These are phyloP conservation scores for Drosophila dives DNA, from an alignment of 2,888 invertebrate species.

Conservation along the genomic window DNA sequence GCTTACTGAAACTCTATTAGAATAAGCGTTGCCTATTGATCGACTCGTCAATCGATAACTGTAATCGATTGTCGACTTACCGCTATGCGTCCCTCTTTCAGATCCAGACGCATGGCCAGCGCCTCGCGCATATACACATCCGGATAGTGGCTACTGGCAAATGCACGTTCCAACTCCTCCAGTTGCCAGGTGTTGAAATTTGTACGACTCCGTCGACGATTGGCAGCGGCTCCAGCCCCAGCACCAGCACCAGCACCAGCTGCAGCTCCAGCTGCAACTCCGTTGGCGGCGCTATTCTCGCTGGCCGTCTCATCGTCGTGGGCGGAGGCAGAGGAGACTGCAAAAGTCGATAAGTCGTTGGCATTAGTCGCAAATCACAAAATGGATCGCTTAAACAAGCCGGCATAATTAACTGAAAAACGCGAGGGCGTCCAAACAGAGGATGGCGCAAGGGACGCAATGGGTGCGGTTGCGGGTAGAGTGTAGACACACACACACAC, in stretches of 20 bases:
- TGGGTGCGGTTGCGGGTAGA: neutral
- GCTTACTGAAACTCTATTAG: neutral
- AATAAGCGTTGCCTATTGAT: neutral
- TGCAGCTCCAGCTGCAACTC: neutral
- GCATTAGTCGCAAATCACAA: slow-evolving; percentile 46
- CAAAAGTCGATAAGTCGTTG: slow-evolving; percentile 59
- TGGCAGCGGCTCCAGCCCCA: slow-evolving; percentile 85
- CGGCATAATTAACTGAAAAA: slow-evolving; percentile 6
- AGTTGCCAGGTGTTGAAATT: slow-evolving; percentile 97
- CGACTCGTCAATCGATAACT: neutral
- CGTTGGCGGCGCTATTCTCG: slow-evolving; percentile 85
- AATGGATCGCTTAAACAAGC: slow-evolving; percentile 23
- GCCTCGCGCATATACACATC: slow-evolving; percentile 99
- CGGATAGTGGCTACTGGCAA: slow-evolving; percentile 94
- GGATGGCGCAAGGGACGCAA: neutral
- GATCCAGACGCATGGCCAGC: slow-evolving; percentile 96
- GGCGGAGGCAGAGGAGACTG: slow-evolving; percentile 50
- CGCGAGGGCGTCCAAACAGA: slow-evolving; percentile 3
- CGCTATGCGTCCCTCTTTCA: slow-evolving; percentile 99
- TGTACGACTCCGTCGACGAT: slow-evolving; percentile 95
- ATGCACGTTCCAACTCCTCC: slow-evolving; percentile 97
- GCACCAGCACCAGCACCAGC: slow-evolving; percentile 83
- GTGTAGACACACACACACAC: neutral
- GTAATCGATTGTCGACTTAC: slow-evolving; percentile 87
- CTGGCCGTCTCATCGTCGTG: slow-evolving; percentile 83